Base-by-base conservation (phyloP, 2,113 vertebrate species). In the Podarcis raffonei region DNA sequence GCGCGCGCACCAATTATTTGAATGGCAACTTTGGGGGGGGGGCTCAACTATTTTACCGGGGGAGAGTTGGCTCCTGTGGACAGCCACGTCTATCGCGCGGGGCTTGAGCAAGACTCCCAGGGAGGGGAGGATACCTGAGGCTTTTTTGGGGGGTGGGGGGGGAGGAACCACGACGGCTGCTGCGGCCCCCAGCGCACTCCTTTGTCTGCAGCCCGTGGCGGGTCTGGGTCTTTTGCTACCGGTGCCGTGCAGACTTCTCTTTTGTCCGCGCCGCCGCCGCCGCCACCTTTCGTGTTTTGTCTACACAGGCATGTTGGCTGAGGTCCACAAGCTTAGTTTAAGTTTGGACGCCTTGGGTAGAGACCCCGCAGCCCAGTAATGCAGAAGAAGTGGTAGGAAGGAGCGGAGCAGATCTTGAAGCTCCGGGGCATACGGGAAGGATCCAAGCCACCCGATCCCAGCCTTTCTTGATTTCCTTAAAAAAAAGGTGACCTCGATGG, bases 191-290 rank as follows among this genome's bases (percentile, higher is more conserved):
- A 62, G 59, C 8, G 66, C 86, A 4, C 83, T 66, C 71, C 89
- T 94, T 95, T 85, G 84, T 94, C 32, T 81, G 35, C 83, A 42
- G 77, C 35, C 78, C 35, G 16, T 1, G 22, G 66, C 6, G 83
- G 39, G 69, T 91, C 76, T 23, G 3, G 25, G 27, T 85, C 77
- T 76, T 25, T 76, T 57, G 1, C 12, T 13, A 16, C 71, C 13
- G 16, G 71, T 15, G 71, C 15, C 81, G 37, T 7, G 39, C 12
- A 18, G 22, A n/a, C 77, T 71, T 53, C 27, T 71, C 76, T 80
- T 80, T 87, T 81, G 85, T 66, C 71, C 25, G 35, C 57, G 0
- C 22, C 16, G 5, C 27, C 53, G 0, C n/a, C 16, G 5, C 27
- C 30, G 7, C 25, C 39, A 6, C 37, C 27, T 48, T n/a, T 37